Percentiles rank a stretch among this genome's conserved stretches.
These are phyloP conservation scores for Drosophila lacicola DNA, from an alignment of 2,888 invertebrate genomes.

Conservation along the genomic window DNA sequence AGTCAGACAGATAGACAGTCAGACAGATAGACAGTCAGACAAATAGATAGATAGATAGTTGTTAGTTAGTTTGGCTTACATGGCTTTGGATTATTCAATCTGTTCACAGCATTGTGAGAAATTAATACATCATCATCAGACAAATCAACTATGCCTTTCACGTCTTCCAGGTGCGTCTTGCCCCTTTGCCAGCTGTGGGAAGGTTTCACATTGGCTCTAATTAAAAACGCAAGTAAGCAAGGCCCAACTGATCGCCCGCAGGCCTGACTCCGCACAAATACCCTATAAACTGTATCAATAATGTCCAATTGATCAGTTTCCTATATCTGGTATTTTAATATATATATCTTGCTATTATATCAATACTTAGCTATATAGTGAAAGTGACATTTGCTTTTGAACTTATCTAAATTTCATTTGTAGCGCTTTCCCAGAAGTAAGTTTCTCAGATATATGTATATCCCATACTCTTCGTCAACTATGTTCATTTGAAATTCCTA, in stretches of 20 bases:
- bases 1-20: conserved; percentile 26
- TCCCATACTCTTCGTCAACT: no score
- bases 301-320: no score
- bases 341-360: no score
- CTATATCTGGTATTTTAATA: no score
- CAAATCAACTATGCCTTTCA: conserved; percentile 57
- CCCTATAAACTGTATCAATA: not conserved
- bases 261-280: not conserved
- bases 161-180: conserved; percentile 13
- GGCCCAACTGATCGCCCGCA: not conserved
- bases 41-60: conserved; percentile 25
- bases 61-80: conserved; percentile 35
- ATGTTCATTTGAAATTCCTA: no score
- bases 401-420: no score
- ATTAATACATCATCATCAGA: conserved; percentile 72
- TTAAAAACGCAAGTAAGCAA: conserved; percentile 44
- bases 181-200: conserved; percentile 28
- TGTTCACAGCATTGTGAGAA: conserved; percentile 72
- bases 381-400: no score
- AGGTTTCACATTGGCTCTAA: conserved; percentile 49
- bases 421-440: no score
- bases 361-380: no score
- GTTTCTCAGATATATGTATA: no score
- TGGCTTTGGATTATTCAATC: conserved; percentile 66
- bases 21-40: conserved; percentile 24